Conservation (phyloP, 1,140 invertebrate species). For the Philotrypesis tridentata region DNA sequence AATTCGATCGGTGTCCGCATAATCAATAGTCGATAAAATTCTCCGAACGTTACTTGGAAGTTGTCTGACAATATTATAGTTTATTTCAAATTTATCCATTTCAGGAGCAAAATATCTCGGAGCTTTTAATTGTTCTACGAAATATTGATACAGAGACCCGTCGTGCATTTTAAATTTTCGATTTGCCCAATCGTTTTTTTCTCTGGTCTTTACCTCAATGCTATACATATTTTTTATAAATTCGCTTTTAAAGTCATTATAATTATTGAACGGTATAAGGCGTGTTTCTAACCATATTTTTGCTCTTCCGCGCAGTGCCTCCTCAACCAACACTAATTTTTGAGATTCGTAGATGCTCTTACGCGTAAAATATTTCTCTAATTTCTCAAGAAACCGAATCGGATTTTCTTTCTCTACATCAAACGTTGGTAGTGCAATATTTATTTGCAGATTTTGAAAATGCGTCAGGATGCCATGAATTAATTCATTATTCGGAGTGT, state of each 20-base stretch:
- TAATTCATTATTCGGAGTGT: neutral
- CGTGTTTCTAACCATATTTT: constrained; percentile 1
- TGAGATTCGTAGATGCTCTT: constrained; percentile 6
- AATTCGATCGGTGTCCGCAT: neutral
- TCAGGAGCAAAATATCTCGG: constrained; percentile 21
- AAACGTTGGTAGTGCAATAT: neutral
- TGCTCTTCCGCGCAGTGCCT: neutral
- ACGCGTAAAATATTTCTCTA: constrained; percentile 15
- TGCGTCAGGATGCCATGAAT: neutral
- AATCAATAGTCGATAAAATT: constrained; percentile 4
- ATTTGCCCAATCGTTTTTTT: constrained; percentile 13
- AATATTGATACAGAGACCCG: neutral
- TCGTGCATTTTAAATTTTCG: neutral
- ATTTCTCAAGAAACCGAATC: neutral
- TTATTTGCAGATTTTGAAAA: neutral
- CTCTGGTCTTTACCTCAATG: neutral
- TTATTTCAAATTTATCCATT: constrained; percentile 26
- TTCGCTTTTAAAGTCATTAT: neutral
- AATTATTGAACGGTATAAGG: neutral
- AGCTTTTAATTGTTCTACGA: constrained; percentile 6
- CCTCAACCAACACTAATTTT: neutral
- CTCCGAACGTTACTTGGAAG: neutral
- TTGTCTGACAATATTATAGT: constrained; percentile 41
- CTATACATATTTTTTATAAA: constrained; percentile 12
- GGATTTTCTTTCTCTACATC: neutral